Conservation (phyloP, 2,888 invertebrate genomes). For the Acleris sparsana region DNA sequence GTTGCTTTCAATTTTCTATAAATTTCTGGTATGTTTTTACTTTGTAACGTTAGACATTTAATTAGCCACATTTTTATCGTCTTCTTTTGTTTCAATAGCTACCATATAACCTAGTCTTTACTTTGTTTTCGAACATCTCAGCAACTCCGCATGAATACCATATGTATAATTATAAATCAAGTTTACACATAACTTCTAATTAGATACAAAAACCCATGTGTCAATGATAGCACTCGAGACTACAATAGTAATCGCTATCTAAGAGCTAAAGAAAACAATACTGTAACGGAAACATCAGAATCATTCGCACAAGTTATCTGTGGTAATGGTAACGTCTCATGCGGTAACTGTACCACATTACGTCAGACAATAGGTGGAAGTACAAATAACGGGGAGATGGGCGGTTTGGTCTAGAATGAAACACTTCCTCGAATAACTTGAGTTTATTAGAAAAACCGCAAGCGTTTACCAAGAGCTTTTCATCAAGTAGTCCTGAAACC, state of each 20-base stretch:
- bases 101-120: no score
- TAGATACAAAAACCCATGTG: conserved; percentile 2
- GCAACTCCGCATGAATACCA: no score
- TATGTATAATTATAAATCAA: no score
- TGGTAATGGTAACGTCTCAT: conserved; percentile 38
- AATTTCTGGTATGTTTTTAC: conserved; percentile 10
- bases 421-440: conserved; percentile 13
- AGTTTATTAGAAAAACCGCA: neutral
- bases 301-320: conserved; percentile 16
- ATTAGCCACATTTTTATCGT: neutral
- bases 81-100: neutral
- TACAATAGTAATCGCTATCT: conserved; percentile 11
- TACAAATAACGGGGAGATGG: conserved; percentile 53
- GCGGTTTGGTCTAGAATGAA: conserved; percentile 31
- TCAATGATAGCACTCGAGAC: conserved; percentile 7
- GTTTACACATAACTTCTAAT: conserved; percentile 2
- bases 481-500: no score
- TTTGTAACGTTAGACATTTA: neutral
- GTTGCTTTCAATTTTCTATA: conserved; percentile 25
- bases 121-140: no score
- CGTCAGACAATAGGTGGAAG: conserved; percentile 51
- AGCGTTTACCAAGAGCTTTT: no score
- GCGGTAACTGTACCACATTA: conserved; percentile 45
- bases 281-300: conserved; percentile 6
- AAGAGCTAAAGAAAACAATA: conserved; percentile 8